Percentiles rank a stretch among this genome's conserved stretches.
Conservation (phyloP, 2,888 invertebrate species). For the Lysandra bellargus region DNA sequence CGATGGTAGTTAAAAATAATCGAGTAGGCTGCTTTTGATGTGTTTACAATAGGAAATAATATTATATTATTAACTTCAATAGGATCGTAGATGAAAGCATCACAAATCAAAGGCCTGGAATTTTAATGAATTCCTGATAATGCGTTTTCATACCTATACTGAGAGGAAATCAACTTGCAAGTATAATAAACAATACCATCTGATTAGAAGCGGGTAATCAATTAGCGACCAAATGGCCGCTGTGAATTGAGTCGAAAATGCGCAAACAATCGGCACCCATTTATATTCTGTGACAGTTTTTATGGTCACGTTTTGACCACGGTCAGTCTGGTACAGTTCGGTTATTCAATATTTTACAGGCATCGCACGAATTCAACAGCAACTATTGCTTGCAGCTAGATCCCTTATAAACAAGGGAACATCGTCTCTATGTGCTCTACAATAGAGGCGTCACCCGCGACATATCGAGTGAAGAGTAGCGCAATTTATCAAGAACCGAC, state of each 20-base stretch:
- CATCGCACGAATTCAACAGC: slow-evolving; percentile 51
- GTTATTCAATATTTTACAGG: slow-evolving; percentile 55
- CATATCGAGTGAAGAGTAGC: not conserved
- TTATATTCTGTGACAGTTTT: slow-evolving; percentile 57
- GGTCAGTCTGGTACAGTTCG: slow-evolving; percentile 47
- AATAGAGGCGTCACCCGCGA: not conserved
- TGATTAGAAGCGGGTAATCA: slow-evolving; percentile 33
- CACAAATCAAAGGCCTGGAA: slow-evolving; percentile 12
- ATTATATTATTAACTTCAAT: not conserved
- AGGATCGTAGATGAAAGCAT: slow-evolving; percentile 2
- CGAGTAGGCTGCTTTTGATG: not conserved
- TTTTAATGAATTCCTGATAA: slow-evolving; percentile 15
- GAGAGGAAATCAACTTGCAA: slow-evolving; percentile 38
- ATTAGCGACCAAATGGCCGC: slow-evolving; percentile 37
- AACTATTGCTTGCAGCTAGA: slow-evolving; percentile 42
- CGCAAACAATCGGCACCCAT: slow-evolving; percentile 39
- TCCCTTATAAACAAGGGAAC: not conserved
- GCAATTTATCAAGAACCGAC: slow-evolving; percentile 6
- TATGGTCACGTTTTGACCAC: slow-evolving; percentile 54
- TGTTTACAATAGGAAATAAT: not conserved
- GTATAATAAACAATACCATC: slow-evolving; percentile 45
- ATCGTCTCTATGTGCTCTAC: not conserved
- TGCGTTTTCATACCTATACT: slow-evolving; percentile 33
- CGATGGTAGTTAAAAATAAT: not conserved
- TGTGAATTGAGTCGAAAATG: slow-evolving; percentile 39